Base-by-base conservation (phyloP, 2,113 vertebrate genomes). In the Stigmatopora nigra region DNA sequence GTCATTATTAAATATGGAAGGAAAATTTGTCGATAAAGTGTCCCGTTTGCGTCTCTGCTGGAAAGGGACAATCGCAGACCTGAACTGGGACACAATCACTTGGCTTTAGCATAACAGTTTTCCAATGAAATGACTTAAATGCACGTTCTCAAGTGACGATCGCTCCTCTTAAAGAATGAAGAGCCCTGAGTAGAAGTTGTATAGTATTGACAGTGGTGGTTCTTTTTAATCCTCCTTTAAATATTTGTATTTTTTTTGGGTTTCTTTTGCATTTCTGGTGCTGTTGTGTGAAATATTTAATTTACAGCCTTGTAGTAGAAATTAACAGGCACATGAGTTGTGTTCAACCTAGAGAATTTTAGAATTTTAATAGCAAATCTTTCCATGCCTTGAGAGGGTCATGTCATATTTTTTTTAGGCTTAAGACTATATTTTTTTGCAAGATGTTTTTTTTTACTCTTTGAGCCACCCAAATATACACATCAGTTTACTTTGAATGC, bases 11-110 rank as follows among this genome's bases (percentile, higher is more conserved):
- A 67, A 55, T 59, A 70, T 73, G 53, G 2, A 68, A 62, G 62
- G 70, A 77, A 63, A 61, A 38, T 19, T 41, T 45, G 59, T 46
- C 41, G 3, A 5, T 22, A 8, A 22, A 14, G 38, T 45, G 6
- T 14, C 38, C n/a, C 16, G 46, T 72, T 63, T 52, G 60, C 41
- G 73, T 87, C 85, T 84, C 80, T 86, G 80, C 85, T 86, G 85
- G 79, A 75, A 80, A 82, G 77, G 78, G 84, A 82, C 64, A 20
- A 67, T 76, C 47, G 63, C 59, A 69, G 66, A 61, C 62, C 31
- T 55, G 25, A 63, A 9, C 15, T 62, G 63, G n/a, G 49, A 9
- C 63, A 68, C 67, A 74, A 15, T 69, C 31, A 1, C 66, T 73
- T 70, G 68, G 53, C 55, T 73, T 59, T 22, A 71, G 36, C 52